phyloP scores from a whole-genome alignment of 1,140 invertebrate genomes.

The Pollicipes pollicipes region DNA sequence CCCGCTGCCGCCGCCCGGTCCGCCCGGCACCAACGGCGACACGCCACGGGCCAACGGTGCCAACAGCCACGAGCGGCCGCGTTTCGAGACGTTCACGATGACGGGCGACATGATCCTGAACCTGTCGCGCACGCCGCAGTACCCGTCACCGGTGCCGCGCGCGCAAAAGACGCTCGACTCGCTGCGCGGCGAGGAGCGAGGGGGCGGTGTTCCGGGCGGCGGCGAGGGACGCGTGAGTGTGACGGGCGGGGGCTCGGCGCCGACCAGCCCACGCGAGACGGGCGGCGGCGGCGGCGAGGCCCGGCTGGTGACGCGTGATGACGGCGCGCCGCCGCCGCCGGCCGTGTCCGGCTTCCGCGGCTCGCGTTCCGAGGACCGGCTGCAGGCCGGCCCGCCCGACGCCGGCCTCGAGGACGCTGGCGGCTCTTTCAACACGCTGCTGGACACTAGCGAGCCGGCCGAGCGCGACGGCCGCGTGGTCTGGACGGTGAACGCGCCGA shows the following conservation, averaged over 20 bases:
- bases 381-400: no score
- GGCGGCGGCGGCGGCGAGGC: no score
- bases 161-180: slow-evolving; percentile 15
- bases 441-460: no score
- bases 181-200: slow-evolving; percentile 14
- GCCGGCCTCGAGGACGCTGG: no score
- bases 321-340: no score
- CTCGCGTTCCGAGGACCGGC: no score
- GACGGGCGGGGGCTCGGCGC: slow-evolving; percentile 7
- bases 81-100: slow-evolving; percentile 88
- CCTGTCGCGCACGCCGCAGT: slow-evolving; percentile 55
- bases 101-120: slow-evolving; percentile 89
- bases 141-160: slow-evolving; percentile 18
- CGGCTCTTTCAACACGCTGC: no score
- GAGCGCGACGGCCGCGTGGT: no score
- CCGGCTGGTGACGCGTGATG: no score
- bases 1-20: slow-evolving; percentile 12
- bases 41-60: slow-evolving; percentile 12
- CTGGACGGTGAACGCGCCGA: no score
- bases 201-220: slow-evolving; percentile 16
- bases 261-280: slow-evolving; percentile 13
- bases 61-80: slow-evolving; percentile 19
- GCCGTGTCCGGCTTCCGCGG: no score
- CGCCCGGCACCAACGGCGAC: slow-evolving; percentile 7
- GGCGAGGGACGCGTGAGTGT: slow-evolving; percentile 12